Base-by-base conservation (phyloP, 2,797 vertebrate species). In the Rhinogobio ventralis region DNA sequence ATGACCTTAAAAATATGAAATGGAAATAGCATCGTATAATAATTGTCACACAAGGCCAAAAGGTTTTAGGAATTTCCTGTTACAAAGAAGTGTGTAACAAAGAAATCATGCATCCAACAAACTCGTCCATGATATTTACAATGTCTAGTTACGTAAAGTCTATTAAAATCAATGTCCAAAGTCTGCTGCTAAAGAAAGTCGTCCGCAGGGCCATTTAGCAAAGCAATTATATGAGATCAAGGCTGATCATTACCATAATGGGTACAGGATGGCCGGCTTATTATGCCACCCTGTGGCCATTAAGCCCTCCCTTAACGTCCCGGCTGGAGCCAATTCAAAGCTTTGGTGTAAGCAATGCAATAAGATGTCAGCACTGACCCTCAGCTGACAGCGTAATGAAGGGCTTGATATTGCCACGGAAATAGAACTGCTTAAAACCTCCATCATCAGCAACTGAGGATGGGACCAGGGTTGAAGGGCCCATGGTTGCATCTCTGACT, bases 191-290 rank as follows among this genome's bases (percentile, higher is more conserved):
- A 60, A 75, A 82, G 86, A 79, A 46, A 81, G 28, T 79, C 67
- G 55, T 74, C 69, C 82, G 82, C 28, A 83, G 83, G 28, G 51
- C n/a, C 42, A 81, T 80, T 77, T 72, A 77, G 66, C 30, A 68
- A 62, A 60, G 79, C 39, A 84, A 57, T 71, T 49, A 49, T 30
- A 30, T 42, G 77, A 74, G 69, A 60, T 20, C 62, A 68, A 77
- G 39, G 71, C n/a, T 79, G 28, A n/a, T 75, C 62, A 80, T 84
- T 77, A 84, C 62, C 73, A 69, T 84, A 79, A 79, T 74, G 42
- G 28, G 30, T 30, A 72, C 67, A 79, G 55, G 23, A 79, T 71
- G 51, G 20, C 53, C 1, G 25, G 51, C 66, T 30, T 78, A 78
- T 84, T 77, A 83, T 83, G 49, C 74, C 64, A 69, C 64, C 36